These are phyloP conservation scores for Bellardia pandia DNA, from an alignment of 2,888 invertebrate genomes.

Conservation along the genomic window DNA sequence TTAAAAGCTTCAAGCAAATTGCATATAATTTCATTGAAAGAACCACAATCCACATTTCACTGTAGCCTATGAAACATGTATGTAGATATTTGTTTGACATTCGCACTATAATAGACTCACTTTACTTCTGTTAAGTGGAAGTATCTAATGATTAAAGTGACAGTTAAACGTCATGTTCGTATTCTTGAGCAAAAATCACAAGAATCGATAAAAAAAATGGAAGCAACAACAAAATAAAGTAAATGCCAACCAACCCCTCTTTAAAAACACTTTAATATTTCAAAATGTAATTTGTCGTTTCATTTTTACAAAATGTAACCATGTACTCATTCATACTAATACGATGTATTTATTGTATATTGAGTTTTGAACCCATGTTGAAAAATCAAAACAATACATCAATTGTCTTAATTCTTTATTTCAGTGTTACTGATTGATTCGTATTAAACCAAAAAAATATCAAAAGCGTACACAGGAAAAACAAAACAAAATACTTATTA, in stretches of 20 bases:
- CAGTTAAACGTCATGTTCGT: slow-evolving; percentile 77
- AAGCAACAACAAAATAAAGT: neutral
- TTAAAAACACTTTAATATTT: slow-evolving; percentile 42
- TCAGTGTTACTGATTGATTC: slow-evolving; percentile 82
- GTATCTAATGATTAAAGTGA: slow-evolving; percentile 74
- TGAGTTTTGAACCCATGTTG: slow-evolving; percentile 44
- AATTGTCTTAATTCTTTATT: slow-evolving; percentile 72
- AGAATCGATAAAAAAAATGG: slow-evolving; percentile 33
- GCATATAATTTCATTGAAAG: neutral
- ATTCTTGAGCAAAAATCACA: slow-evolving; percentile 45
- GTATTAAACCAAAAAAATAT: slow-evolving; percentile 75
- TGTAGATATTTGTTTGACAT: neutral
- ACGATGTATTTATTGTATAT: neutral
- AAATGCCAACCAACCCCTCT: slow-evolving; percentile 29
- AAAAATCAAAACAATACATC: slow-evolving; percentile 80
- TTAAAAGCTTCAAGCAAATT: neutral
- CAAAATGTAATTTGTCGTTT: slow-evolving; percentile 67
- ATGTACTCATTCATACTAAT: neutral
- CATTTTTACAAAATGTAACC: slow-evolving; percentile 7
- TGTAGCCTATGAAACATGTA: neutral
- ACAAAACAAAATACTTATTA: slow-evolving; percentile 3
- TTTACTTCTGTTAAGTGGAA: slow-evolving; percentile 11
- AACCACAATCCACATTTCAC: neutral
- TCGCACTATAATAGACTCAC: neutral
- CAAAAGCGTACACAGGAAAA: neutral